Evolutionary conservation across 2,888 invertebrate species (phyloP).

Genomic region (Anoplius nigerrimus): DNA sequence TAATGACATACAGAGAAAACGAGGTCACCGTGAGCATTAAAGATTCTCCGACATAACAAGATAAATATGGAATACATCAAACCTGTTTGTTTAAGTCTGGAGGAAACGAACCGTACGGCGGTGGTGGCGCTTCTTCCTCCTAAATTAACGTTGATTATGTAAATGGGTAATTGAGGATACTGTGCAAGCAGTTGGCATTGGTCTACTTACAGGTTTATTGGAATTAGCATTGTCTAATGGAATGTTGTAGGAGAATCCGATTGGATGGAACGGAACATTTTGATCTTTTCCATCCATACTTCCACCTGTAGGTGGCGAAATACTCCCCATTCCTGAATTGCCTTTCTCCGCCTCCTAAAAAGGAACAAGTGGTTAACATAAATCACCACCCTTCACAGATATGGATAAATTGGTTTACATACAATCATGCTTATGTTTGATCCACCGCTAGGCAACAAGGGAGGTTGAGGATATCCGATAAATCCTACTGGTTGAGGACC

Average conservation of each 20-base stretch:
- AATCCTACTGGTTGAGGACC: constrained; percentile 86
- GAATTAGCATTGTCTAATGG: constrained; percentile 77
- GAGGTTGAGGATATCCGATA: constrained; percentile 86
- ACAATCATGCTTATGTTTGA: constrained; percentile 56
- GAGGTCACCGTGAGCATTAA: too few relatives aligned
- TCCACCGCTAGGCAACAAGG: constrained; percentile 79
- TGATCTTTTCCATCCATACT: constrained; percentile 58
- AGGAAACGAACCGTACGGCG: constrained; percentile 83
- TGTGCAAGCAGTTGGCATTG: background rate
- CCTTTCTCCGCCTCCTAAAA: constrained; percentile 53
- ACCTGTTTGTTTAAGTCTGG: constrained; percentile 86
- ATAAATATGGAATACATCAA: constrained; percentile 67
- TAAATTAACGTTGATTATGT: constrained; percentile 45
- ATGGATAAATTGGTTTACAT: constrained; percentile 19
- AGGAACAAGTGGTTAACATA: constrained; percentile 14
- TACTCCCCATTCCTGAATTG: constrained; percentile 62
- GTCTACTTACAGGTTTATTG: constrained; percentile 58
- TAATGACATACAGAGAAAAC: too few relatives aligned
- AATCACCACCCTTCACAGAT: background rate
- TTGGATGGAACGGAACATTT: constrained; percentile 67
- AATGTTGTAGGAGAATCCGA: constrained; percentile 81
- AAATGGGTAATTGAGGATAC: too few relatives aligned
- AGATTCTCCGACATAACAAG: background rate
- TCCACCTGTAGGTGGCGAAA: constrained; percentile 54
- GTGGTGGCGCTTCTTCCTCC: constrained; percentile 82